A percentile compares a stretch with the other conserved stretches of the same genome.
Conservation (phyloP, 1,140 invertebrate species). For the Trichonephila inaurata region DNA sequence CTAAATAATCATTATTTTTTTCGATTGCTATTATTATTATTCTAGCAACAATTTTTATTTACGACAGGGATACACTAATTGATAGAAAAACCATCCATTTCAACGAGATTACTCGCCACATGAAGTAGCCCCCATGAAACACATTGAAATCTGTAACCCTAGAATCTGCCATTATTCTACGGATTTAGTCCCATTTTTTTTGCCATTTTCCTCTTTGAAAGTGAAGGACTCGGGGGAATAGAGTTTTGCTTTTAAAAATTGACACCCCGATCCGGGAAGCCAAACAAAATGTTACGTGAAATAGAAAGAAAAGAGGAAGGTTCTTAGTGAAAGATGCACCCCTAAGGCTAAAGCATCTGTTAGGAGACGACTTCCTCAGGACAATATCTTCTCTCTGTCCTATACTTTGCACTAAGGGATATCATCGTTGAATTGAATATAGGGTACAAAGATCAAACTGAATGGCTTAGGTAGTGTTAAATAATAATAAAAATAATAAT, state of each 20-base stretch:
- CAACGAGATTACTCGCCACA: neutral
- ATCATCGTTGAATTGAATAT: neutral
- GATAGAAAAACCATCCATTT: no score
- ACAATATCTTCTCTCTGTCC: neutral
- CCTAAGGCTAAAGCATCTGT: constrained; percentile 55
- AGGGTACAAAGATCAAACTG: neutral
- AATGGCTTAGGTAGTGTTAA: neutral
- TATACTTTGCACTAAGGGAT: neutral
- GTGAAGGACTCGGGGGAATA: constrained; percentile 19
- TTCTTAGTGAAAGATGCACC: constrained; percentile 57
- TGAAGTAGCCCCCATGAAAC: neutral
- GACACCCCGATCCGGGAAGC: constrained; percentile 57
- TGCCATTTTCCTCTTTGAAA: constrained; percentile 14
- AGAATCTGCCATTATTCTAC: constrained; percentile 1
- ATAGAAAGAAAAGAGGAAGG: neutral
- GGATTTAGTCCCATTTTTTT: constrained; percentile 56
- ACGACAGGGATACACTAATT: no score
- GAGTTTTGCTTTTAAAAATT: constrained; percentile 67
- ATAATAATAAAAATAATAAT: neutral
- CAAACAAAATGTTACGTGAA: constrained; percentile 48
- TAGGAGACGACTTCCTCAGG: constrained; percentile 38
- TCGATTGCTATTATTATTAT: no score
- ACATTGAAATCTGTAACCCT: neutral
- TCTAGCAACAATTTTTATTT: no score
- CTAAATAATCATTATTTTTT: no score